phyloP scores from a whole-genome alignment of 2,113 vertebrate genomes.

The Furnarius figulus region DNA sequence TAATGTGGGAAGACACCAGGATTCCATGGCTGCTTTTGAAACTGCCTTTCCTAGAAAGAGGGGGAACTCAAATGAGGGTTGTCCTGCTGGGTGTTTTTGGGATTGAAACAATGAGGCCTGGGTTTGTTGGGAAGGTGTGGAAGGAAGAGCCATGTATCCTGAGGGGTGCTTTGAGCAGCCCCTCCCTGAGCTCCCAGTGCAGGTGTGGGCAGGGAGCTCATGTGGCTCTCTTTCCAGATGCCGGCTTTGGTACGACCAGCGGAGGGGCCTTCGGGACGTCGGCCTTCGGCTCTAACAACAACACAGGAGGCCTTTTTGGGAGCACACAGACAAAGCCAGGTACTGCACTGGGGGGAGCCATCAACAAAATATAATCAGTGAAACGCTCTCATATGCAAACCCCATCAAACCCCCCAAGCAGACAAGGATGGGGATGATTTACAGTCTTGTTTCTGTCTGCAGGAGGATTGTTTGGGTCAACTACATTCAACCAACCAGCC shows the following conservation, averaged over 20 bases:
- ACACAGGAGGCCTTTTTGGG: constrained; percentile 89
- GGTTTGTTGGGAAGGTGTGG: neutral
- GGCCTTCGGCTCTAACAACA: constrained; percentile 87
- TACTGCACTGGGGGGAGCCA: neutral
- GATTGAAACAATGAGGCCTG: rapidly evolving
- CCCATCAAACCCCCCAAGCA: rapidly evolving
- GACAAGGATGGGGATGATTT: neutral
- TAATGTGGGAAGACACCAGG: neutral
- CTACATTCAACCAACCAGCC: constrained; percentile 90
- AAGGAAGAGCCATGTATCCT: rapidly evolving
- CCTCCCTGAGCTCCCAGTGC: too few relatives aligned
- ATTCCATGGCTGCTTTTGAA: rapidly evolving
- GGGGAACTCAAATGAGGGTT: rapidly evolving
- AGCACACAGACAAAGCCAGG: constrained; percentile 90
- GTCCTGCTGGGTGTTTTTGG: rapidly evolving
- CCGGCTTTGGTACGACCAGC: constrained; percentile 84
- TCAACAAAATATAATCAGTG: rapidly evolving
- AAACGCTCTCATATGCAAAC: rapidly evolving
- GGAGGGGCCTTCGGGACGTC: constrained; percentile 89
- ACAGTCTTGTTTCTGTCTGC: neutral
- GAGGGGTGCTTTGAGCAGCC: neutral
- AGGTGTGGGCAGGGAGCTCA: neutral
- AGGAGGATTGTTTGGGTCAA: constrained; percentile 94
- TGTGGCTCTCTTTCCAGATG: constrained; percentile 57
- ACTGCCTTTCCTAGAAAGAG: neutral